These are phyloP conservation scores for Subanguina moxae DNA, from an alignment of 1,140 invertebrate species.

Conservation along the genomic window DNA sequence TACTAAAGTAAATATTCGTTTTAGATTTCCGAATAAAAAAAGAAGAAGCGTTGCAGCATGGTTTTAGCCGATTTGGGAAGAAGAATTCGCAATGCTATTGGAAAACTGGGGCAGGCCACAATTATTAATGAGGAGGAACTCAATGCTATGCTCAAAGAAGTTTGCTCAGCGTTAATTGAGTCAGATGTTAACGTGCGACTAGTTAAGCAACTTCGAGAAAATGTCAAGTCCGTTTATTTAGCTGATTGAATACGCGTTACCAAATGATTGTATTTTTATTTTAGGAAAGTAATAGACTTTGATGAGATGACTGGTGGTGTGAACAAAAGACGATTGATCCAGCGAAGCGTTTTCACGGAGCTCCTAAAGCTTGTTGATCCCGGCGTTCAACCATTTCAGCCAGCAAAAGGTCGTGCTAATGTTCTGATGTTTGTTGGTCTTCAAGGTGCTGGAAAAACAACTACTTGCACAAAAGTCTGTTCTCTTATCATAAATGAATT, in stretches of 20 bases:
- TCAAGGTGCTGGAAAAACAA: constrained; percentile 96
- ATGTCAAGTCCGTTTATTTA: constrained; percentile 72
- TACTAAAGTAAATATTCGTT: no score
- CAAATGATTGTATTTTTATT: constrained; percentile 4
- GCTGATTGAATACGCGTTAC: not conserved
- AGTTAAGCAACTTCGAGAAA: constrained; percentile 91
- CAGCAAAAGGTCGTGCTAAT: constrained; percentile 88
- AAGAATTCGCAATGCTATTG: constrained; percentile 94
- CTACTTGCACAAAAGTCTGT: constrained; percentile 87
- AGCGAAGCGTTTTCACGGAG: constrained; percentile 96
- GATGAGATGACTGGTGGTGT: constrained; percentile 99
- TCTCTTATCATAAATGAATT: constrained; percentile 7
- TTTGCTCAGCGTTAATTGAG: constrained; percentile 84
- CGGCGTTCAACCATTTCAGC: constrained; percentile 91
- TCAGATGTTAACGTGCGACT: constrained; percentile 97
- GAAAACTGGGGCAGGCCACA: constrained; percentile 93
- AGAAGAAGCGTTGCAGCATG: constrained; percentile 68
- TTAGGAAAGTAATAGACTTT: constrained; percentile 68
- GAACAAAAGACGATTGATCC: constrained; percentile 96
- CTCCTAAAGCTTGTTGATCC: constrained; percentile 97
- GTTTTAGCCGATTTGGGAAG: constrained; percentile 98
- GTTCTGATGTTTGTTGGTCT: constrained; percentile 99
- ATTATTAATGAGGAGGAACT: constrained; percentile 93
- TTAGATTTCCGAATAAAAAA: constrained; percentile 9
- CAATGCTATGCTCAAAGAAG: constrained; percentile 93